Conservation (phyloP, 1,140 invertebrate species). For the Pectinophora gossypiella region DNA sequence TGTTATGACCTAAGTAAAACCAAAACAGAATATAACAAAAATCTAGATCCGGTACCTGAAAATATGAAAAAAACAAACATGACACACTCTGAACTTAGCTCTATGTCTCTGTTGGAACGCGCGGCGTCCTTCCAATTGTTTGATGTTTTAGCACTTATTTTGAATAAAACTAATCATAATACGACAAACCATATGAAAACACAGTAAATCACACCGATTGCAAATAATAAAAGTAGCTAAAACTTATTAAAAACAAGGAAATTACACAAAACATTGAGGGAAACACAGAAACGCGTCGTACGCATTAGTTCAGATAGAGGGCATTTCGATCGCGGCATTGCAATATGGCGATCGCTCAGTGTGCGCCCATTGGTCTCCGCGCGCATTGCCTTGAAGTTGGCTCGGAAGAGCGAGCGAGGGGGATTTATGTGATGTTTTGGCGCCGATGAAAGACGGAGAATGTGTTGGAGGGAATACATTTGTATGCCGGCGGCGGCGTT, state of each 20-base stretch:
- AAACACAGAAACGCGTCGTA: conserved; percentile 44
- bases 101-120: conserved; percentile 24
- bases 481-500: conserved; percentile 53
- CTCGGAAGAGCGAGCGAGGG: conserved; percentile 48
- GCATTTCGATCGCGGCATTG: conserved; percentile 35
- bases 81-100: conserved; percentile 46
- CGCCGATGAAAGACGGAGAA: conserved; percentile 61
- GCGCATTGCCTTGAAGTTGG: conserved; percentile 54
- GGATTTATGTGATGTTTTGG: conserved; percentile 63
- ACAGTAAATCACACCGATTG: conserved; percentile 36
- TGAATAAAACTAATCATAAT: conserved; percentile 10
- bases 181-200: conserved; percentile 10
- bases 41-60: neutral
- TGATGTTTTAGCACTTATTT: conserved; percentile 26
- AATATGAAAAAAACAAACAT: neutral
- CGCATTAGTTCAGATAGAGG: conserved; percentile 44
- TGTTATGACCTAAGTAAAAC: too few species aligned
- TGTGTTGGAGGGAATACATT: conserved; percentile 57
- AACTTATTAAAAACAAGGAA: conserved; percentile 43
- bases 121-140: conserved; percentile 33
- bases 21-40: too few species aligned
- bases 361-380: conserved; percentile 43
- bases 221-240: conserved; percentile 22
- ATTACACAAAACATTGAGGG: conserved; percentile 58
- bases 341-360: conserved; percentile 65